Evolutionary conservation across 2,113 vertebrate genomes (phyloP).

Genomic region (Erpornis zantholeuca): DNA sequence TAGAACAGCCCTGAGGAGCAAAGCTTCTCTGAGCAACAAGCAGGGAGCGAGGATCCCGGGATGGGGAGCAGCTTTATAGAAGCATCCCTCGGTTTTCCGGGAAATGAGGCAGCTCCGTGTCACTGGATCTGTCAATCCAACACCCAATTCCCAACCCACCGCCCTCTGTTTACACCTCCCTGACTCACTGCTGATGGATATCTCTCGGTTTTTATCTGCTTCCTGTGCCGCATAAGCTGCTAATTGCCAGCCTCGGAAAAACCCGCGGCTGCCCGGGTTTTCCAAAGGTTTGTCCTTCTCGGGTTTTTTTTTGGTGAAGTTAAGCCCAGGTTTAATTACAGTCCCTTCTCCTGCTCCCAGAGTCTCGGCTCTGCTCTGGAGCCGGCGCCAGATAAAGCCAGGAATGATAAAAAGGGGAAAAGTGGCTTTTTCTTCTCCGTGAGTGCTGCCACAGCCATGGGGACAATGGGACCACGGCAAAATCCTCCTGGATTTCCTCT

Average conservation of each 20-base stretch:
- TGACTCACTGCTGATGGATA: slow-evolving; percentile 3
- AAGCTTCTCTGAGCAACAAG: too few relatives aligned
- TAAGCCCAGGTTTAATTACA: background rate
- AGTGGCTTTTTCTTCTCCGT: background rate
- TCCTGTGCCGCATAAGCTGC: background rate
- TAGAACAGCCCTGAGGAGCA: too few relatives aligned
- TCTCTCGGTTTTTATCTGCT: background rate
- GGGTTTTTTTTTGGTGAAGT: background rate
- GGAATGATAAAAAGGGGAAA: background rate
- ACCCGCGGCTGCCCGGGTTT: background rate
- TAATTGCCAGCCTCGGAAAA: background rate
- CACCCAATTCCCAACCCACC: background rate
- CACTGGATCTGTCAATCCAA: background rate
- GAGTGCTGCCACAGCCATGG: rapidly evolving
- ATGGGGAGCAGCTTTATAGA: background rate
- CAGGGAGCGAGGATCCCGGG: background rate
- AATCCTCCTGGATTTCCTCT: background rate
- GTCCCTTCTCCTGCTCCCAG: background rate
- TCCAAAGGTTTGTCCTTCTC: background rate
- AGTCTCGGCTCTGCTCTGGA: background rate
- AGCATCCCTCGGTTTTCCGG: background rate
- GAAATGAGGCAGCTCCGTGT: slow-evolving; percentile 6
- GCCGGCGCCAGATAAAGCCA: background rate
- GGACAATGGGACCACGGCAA: rapidly evolving
- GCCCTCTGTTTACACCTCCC: background rate